Evolutionary conservation across 2,113 vertebrate genomes (phyloP).

Genomic region (Cyphomyrus discorhynchus): DNA sequence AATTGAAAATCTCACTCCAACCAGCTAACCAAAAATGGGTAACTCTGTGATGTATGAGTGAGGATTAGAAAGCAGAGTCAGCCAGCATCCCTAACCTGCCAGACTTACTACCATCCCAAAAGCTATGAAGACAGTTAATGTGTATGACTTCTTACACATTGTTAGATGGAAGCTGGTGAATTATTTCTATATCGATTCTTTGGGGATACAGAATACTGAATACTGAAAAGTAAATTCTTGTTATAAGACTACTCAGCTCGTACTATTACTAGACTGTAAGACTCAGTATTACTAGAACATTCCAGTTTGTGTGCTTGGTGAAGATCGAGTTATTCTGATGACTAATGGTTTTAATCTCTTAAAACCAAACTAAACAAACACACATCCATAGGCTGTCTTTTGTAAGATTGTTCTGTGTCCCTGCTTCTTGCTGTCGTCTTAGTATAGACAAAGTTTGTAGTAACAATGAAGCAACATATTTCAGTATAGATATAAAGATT

Average conservation of each 20-base stretch:
- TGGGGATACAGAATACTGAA: not conserved
- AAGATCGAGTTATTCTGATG: not conserved
- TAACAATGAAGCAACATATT: not conserved
- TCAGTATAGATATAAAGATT: not conserved
- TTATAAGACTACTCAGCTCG: not conserved
- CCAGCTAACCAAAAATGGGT: not conserved
- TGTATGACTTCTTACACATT: not conserved
- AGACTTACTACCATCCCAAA: not conserved
- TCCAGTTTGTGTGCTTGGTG: not conserved
- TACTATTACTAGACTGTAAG: not conserved
- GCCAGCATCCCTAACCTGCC: not conserved
- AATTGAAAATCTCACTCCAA: not conserved
- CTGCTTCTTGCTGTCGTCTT: not conserved
- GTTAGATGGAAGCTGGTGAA: not conserved
- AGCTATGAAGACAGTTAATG: not conserved
- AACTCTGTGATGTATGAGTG: not conserved
- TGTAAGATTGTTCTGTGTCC: not conserved
- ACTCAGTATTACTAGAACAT: not conserved
- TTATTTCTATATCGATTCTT: not conserved
- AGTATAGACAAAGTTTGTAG: not conserved
- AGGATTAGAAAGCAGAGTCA: not conserved
- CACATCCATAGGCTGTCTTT: not conserved
- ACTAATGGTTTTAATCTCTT: not conserved
- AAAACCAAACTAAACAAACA: not conserved
- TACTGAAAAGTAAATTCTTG: not conserved